Base-by-base conservation (phyloP, 2,888 invertebrate genomes). In the Andrena bucephala region DNA sequence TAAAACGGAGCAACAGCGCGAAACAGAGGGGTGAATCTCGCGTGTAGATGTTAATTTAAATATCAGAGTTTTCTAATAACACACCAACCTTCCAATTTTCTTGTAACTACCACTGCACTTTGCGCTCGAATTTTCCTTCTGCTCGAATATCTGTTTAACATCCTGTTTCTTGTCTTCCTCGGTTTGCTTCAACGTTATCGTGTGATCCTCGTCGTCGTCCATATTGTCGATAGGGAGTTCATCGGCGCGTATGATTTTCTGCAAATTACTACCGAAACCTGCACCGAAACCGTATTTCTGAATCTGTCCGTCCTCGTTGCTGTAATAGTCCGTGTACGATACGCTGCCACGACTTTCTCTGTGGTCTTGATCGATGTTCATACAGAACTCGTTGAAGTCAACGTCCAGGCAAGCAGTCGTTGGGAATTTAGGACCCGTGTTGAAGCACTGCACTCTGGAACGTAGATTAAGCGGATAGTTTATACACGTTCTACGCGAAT, bases 371-470 rank as follows among this genome's bases (percentile, higher is more conserved):
- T 93, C 93, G 8, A 89, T 85, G 54, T 89, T 88, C 89, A 93
- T 91, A 79, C 94, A 93, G 85, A 94, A 92, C 67, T 94, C 93
- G 77, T 89, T 91, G 75, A 95, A 94, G 85, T 96, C 95, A 86
- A 95, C 95, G 89, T 95, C 95, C 77, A 96, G 90, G 74, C 94
- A 94, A 36, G 94, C 94, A 70, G 94, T 94, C 24, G 95, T 94
- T 20, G 95, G 95, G 90, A 95, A 96, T 91, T 95, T 95, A 84
- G 95, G 95, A 29, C 80, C 89, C 27, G 68, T 86, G 81, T 70
- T 89, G 52, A 72, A 86, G 0, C 82, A 74, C 69, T 70, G 86
- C 57, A 66, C 78, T 78, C 89, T 90, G 68, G 10, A 59, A 59
- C 7, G 27, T 68, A 13, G 6, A 62, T 24, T 7, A 59, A 54